A percentile compares a stretch with the other conserved stretches of the same genome.
phyloP scores from a whole-genome alignment of 2,113 vertebrate species.

The Microtus pennsylvanicus region DNA sequence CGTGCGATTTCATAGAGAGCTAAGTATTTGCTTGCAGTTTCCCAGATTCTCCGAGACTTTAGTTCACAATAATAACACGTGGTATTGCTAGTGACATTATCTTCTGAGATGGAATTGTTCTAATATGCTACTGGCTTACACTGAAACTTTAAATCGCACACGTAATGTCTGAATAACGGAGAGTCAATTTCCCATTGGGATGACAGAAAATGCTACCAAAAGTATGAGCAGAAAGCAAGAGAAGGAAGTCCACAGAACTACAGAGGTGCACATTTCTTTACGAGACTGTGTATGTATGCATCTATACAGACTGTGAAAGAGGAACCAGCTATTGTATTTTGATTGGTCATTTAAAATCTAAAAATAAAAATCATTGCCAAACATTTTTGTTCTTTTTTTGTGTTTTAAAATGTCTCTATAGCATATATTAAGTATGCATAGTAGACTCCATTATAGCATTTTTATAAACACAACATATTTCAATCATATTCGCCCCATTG shows the following conservation, averaged over 20 bases:
- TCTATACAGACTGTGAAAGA: not conserved
- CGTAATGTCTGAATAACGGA: not conserved
- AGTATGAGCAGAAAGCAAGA: not conserved
- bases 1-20: constrained; percentile 6
- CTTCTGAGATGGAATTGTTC: not conserved
- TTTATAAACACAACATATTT: not conserved
- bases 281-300: not conserved
- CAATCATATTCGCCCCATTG: not conserved
- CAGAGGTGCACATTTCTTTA: constrained; percentile 11
- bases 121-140: constrained; percentile 32
- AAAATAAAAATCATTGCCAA: not conserved
- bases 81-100: constrained; percentile 21
- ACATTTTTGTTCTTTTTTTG: not conserved
- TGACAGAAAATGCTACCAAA: not conserved
- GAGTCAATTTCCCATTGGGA: not conserved
- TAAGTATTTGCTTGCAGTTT: constrained; percentile 9
- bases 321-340: not conserved
- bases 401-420: not conserved
- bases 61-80: not conserved
- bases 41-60: constrained; percentile 32
- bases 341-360: not conserved
- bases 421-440: not conserved
- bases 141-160: not conserved
- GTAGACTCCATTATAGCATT: not conserved
- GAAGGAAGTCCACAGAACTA: not conserved